Evolutionary conservation across 2,797 vertebrate genomes (phyloP), one percentile per base, ranked within the genome.

Genomic region (Heteromormyrus szaboi): DNA sequence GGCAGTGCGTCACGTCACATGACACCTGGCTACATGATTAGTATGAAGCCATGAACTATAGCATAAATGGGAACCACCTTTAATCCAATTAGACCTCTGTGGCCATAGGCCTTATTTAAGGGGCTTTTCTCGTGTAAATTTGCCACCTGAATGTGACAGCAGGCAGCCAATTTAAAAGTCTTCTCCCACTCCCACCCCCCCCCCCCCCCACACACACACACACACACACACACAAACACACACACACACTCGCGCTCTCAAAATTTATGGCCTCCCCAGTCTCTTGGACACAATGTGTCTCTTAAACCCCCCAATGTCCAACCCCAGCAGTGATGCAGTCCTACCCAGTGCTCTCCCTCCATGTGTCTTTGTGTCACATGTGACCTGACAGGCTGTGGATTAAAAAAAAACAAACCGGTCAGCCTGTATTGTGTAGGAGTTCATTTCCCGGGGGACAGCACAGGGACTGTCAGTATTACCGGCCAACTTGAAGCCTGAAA

Each of bases 81-180:
- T 88, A 88, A 88, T 89, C 33, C 48, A 89, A 53, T 87, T 56
- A 76, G 48, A 48, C 62, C 41, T 88, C 44, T 54, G 22, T 54
- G 54, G 46, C 59, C 56, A 65, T 11, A 90, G 91, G 91, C 87
- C n/a, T 88, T 85, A 90, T 91, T 94, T 93, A 93, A 94, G 92
- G 56, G 76, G 86, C 93, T 87, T 93, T 95, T 95, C 93, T 94
- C 90, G 93, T 95, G 93, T 91, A 92, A 94, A 95, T 51, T 79
- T 92, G 88, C 72, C 76, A 84, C 92, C 93, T 94, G 93, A 95
- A 94, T 93, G 92, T 19, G 89, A 89, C 94, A 94, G 94, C 92
- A 92, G 93, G 95, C 88, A 90, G 93, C 92, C 91, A 92, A 59
- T 22, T 87, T 54, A 86, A 53, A 54, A 51, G 22, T 6, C 50